Percentiles rank a stretch among this genome's conserved stretches.
These are phyloP conservation scores for Tuta absoluta DNA, from an alignment of 2,888 invertebrate genomes.

Conservation along the genomic window DNA sequence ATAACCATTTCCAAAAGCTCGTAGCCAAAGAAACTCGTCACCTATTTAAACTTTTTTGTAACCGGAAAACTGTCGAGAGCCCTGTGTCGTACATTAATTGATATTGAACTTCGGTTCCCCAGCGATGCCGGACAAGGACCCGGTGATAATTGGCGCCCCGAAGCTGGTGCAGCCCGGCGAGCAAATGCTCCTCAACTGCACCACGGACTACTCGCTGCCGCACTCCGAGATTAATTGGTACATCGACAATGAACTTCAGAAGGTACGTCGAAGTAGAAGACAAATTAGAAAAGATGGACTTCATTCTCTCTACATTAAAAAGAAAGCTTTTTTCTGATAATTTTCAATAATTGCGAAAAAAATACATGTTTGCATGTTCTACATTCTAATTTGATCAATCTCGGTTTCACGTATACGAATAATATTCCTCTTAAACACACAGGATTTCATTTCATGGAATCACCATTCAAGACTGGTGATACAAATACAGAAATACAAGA, in stretches of 20 bases:
- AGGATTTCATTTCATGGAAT: neutral
- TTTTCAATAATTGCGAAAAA: no score
- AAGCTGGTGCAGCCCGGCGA: constrained; percentile 73
- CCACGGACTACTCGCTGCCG: constrained; percentile 72
- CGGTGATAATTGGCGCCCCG: constrained; percentile 68
- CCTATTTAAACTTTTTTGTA: no score
- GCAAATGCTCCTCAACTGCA: constrained; percentile 71
- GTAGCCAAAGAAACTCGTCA: no score
- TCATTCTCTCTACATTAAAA: no score
- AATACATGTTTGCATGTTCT: no score
- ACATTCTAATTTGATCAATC: no score
- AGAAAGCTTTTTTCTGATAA: no score
- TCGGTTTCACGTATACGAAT: no score
- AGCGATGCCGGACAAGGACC: constrained; percentile 74
- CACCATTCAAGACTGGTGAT: neutral
- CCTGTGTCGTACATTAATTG: neutral
- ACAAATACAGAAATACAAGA: neutral
- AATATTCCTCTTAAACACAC: neutral
- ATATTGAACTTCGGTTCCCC: constrained; percentile 45
- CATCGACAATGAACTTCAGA: constrained; percentile 72
- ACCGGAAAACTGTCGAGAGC: neutral
- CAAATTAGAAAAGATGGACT: neutral
- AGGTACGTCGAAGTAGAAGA: constrained; percentile 52
- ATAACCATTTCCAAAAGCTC: no score
- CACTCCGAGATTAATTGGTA: constrained; percentile 77